phyloP scores from a whole-genome alignment of 2,797 vertebrate species.

The Lemur catta region DNA sequence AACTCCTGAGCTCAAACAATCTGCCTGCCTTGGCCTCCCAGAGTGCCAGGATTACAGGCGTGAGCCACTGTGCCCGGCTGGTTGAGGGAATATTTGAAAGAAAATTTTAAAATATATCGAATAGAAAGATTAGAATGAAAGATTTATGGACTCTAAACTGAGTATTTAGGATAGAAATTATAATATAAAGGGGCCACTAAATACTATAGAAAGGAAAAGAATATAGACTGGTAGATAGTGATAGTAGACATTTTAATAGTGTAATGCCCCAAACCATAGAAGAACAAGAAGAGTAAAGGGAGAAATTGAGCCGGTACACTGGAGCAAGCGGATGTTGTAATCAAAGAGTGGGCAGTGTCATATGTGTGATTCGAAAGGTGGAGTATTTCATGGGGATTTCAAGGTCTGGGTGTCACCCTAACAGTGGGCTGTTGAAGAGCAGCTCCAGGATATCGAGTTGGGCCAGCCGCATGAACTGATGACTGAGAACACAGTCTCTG shows the following conservation, averaged over 20 bases:
- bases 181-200: not conserved
- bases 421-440: not conserved
- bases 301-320: not conserved
- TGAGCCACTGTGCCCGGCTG: too few relatives aligned
- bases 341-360: not conserved
- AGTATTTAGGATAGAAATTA: not conserved
- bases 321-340: not conserved
- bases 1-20: too few relatives aligned
- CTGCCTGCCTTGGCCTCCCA: too few relatives aligned
- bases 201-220: not conserved
- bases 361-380: not conserved
- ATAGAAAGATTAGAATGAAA: not conserved
- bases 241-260: not conserved
- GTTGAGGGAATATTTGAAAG: conserved; percentile 16
- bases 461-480: not conserved
- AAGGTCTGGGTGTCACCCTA: not conserved
- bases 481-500: not conserved
- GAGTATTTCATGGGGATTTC: not conserved
- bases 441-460: not conserved
- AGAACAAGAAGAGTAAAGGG: not conserved
- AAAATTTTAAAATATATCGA: not conserved
- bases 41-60: too few relatives aligned
- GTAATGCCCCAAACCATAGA: not conserved
- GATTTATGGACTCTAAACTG: not conserved
- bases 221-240: not conserved